These are phyloP conservation scores for Drosophila athabasca DNA, from an alignment of 1,140 invertebrate genomes.

Conservation along the genomic window DNA sequence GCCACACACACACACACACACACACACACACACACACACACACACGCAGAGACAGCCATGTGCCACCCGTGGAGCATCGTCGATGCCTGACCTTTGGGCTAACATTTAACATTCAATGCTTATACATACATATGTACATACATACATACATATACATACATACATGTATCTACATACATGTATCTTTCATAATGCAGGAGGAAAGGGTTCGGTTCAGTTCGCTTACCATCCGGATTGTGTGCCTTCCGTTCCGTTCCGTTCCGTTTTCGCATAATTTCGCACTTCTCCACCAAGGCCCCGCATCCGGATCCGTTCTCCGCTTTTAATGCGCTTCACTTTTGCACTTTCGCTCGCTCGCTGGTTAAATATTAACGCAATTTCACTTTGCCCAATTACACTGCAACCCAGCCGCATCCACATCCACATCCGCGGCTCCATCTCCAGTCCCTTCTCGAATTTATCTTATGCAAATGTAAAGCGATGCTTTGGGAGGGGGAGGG, in stretches of 20 bases:
- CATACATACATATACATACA: too few species aligned
- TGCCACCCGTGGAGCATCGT: not conserved
- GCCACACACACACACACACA: too few species aligned
- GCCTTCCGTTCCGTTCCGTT: not conserved
- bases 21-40: too few species aligned
- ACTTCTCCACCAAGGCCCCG: conserved; percentile 38
- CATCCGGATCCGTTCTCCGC: conserved; percentile 20
- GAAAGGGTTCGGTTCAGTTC: not conserved
- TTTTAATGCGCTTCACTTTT: conserved; percentile 60
- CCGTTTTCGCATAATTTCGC: conserved; percentile 58
- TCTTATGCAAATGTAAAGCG: conserved; percentile 63
- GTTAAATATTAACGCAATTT: conserved; percentile 82
- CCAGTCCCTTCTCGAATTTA: not conserved
- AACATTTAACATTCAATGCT: conserved; percentile 25
- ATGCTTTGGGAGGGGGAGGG: not conserved
- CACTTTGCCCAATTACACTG: conserved; percentile 78
- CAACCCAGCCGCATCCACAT: conserved; percentile 50
- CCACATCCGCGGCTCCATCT: conserved; percentile 13
- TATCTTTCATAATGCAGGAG: conserved; percentile 7
- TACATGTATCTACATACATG: not conserved
- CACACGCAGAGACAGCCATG: not conserved
- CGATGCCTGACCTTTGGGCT: conserved; percentile 28
- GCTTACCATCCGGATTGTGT: too few species aligned
- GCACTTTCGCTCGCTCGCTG: conserved; percentile 62
- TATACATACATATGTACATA: not conserved